Evolutionary conservation across 2,113 vertebrate species (phyloP), one percentile per base, ranked within the genome.

Genomic region (Cynopterus brachyotis): DNA sequence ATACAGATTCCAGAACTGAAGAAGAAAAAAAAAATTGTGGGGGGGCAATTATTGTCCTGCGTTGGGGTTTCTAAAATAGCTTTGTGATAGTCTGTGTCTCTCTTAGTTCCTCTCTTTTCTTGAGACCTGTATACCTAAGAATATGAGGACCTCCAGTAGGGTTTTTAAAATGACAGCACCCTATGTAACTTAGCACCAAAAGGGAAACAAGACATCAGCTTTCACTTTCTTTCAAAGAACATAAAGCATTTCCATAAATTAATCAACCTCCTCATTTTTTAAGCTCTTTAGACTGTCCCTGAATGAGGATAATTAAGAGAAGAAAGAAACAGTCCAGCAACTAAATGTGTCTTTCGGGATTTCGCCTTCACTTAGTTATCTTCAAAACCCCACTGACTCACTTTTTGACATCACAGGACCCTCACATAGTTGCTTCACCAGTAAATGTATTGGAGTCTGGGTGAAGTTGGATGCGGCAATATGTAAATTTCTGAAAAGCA

Each of bases 11-110:
- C 35, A 96, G 83, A 73, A 72, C 8, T 42, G 10, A 82, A 66
- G 62, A 55, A 79, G 11, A 50, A 89, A 82, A 91, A 69, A 16
- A 12, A 5, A 17, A 6, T 15, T 55, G 24, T 59, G 13, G 6
- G 32, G 35, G 37, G 40, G 67, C 45, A 91, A 76, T 47, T 35
- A 64, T 37, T 30, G 47, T n/a, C 22, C 30, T 91, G 35, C 17
- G 5, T 91, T 97, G 40, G 35, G 45, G n/a, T 95, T 96, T 95
- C 59, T 53, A 86, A 79, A 94, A 82, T 47, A 89, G 40, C 69
- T 97, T 96, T 47, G 47, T 70, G 69, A 42, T 62, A 30, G 20
- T 37, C 19, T 67, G 24, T 60, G 3, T 60, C 11, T 96, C 3
- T 89, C 37, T 79, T 9, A 6, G 28, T 32, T 0, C 40, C 19